Evolutionary conservation across 2,888 invertebrate species (phyloP).

Genomic region (Macrosiphum euphorbiae): DNA sequence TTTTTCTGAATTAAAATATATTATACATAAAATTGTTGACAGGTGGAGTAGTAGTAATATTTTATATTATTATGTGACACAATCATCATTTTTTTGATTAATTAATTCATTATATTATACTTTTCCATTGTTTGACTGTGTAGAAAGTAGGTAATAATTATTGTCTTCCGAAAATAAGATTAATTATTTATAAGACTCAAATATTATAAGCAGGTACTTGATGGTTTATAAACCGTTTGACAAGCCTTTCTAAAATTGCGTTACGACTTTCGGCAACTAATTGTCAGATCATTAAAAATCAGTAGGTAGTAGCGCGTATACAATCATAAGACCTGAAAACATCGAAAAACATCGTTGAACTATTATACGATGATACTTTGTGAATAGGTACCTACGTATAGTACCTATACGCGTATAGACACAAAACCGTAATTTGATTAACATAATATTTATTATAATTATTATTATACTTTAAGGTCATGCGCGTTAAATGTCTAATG

Average conservation of each 20-base stretch:
- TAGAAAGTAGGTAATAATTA: constrained; percentile 37
- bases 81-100: constrained; percentile 36
- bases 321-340: neutral
- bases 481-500: neutral
- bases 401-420: neutral
- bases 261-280: constrained; percentile 47
- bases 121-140: constrained; percentile 31
- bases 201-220: neutral
- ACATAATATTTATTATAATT: constrained; percentile 10
- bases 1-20: neutral
- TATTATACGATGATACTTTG: neutral
- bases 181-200: constrained; percentile 37
- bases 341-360: neutral
- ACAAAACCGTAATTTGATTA: neutral
- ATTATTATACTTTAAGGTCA: neutral
- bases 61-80: neutral
- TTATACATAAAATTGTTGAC: neutral
- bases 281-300: constrained; percentile 24
- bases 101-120: constrained; percentile 38
- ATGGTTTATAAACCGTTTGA: constrained; percentile 24
- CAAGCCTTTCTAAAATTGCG: constrained; percentile 46
- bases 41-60: neutral
- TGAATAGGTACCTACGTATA: neutral
- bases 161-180: constrained; percentile 42
- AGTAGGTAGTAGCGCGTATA: neutral